Evolutionary conservation across 1,140 invertebrate genomes (phyloP).

Genomic region (Teleopsis dalmanni): DNA sequence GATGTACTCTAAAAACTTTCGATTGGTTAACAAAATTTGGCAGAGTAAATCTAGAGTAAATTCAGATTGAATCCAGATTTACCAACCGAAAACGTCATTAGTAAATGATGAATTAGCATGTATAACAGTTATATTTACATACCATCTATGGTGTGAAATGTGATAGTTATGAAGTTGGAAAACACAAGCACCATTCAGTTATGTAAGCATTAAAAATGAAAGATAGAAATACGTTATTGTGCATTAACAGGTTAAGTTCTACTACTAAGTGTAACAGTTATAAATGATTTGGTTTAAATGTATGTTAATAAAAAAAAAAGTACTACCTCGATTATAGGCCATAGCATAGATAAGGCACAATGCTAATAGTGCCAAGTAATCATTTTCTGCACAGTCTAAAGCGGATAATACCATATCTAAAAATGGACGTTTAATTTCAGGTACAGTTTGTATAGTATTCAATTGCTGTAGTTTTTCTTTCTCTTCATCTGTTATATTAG

Average conservation of each 20-base stretch:
- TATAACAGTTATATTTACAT: no score
- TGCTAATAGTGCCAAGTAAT: conserved; percentile 88
- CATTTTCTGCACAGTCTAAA: conserved; percentile 80
- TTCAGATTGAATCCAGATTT: no score
- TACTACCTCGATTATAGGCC: conserved; percentile 87
- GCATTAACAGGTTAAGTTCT: not conserved
- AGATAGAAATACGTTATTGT: conserved; percentile 1
- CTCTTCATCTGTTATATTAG: conserved; percentile 89
- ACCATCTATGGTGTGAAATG: conserved; percentile 17
- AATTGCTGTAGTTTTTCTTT: conserved; percentile 59
- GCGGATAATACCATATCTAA: conserved; percentile 80
- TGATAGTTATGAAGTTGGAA: conserved; percentile 3
- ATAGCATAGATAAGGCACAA: conserved; percentile 90
- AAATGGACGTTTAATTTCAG: conserved; percentile 58
- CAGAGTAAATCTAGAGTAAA: no score
- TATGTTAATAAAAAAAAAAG: no score
- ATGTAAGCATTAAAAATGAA: conserved; percentile 7
- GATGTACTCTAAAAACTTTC: no score
- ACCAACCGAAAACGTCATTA: no score
- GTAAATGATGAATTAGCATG: no score
- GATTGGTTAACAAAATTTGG: no score
- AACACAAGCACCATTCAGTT: conserved; percentile 9
- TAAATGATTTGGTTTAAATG: not conserved
- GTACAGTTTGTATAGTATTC: not conserved
- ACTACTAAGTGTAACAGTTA: no score